Percentiles rank a stretch among this genome's conserved stretches.
Evolutionary conservation across 2,113 vertebrate species (phyloP).

Genomic region (Xyrauchen texanus): DNA sequence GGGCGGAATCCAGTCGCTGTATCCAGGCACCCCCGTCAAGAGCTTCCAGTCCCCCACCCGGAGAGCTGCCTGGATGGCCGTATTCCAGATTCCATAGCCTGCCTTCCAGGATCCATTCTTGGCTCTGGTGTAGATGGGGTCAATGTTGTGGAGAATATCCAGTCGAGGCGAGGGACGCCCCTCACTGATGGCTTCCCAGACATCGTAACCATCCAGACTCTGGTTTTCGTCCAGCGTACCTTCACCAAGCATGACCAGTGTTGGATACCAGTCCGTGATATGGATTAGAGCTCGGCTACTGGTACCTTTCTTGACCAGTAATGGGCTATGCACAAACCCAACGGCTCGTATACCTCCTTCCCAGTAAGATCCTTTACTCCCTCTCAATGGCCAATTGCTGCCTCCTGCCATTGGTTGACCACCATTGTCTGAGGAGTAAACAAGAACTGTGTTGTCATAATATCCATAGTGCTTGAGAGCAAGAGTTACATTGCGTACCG

Average conservation of each 20-base stretch:
- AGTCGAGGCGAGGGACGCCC: slow-evolving; percentile 87
- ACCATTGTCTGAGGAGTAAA: slow-evolving; percentile 96
- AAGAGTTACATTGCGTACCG: slow-evolving; percentile 86
- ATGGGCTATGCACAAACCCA: slow-evolving; percentile 95
- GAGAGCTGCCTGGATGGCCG: slow-evolving; percentile 90
- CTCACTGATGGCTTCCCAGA: slow-evolving; percentile 97
- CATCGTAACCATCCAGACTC: slow-evolving; percentile 89
- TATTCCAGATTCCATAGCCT: slow-evolving; percentile 95
- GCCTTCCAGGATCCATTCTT: slow-evolving; percentile 93
- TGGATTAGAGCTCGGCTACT: slow-evolving; percentile 89
- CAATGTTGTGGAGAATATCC: slow-evolving; percentile 97
- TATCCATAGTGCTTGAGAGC: slow-evolving; percentile 87
- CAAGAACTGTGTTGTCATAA: slow-evolving; percentile 89
- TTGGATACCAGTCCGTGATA: slow-evolving; percentile 98
- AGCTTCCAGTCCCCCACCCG: slow-evolving; percentile 94
- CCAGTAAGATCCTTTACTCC: slow-evolving; percentile 95
- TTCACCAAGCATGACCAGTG: slow-evolving; percentile 87
- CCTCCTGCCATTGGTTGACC: slow-evolving; percentile 90
- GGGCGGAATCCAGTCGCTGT: slow-evolving; percentile 94
- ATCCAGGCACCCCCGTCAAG: slow-evolving; percentile 90
- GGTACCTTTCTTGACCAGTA: slow-evolving; percentile 85
- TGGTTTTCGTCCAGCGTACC: slow-evolving; percentile 88
- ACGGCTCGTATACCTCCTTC: slow-evolving; percentile 92
- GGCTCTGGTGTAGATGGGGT: slow-evolving; percentile 90
- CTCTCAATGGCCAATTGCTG: slow-evolving; percentile 95